Conservation (phyloP, 2,113 vertebrate genomes). For the Peromyscus polionotus region DNA sequence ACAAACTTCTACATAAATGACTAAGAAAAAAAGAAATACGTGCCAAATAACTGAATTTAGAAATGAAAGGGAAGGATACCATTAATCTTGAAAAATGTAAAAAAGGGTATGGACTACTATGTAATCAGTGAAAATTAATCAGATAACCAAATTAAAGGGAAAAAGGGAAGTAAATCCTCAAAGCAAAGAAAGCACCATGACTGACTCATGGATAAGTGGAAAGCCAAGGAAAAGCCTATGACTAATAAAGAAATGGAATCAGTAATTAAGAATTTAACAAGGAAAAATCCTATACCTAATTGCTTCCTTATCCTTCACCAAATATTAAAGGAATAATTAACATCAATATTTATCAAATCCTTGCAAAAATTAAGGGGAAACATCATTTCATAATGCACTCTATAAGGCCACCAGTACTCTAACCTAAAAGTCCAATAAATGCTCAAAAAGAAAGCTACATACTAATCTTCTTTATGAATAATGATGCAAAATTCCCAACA, state of each 20-base stretch:
- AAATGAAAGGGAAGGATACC: neutral
- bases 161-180: neutral
- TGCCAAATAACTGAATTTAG: neutral
- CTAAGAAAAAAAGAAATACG: neutral
- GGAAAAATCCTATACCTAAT: neutral
- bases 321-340: slow-evolving; percentile 4
- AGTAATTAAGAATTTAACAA: neutral
- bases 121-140: neutral
- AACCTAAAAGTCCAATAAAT: neutral
- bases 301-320: neutral
- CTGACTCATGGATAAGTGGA: neutral
- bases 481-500: neutral
- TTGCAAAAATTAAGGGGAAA: neutral
- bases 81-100: neutral
- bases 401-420: neutral
- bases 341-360: neutral
- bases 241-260: neutral
- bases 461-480: neutral
- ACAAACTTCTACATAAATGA: neutral
- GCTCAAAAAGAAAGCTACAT: neutral
- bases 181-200: neutral
- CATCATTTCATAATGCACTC: neutral
- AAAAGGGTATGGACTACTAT: neutral
- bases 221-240: neutral
- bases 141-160: neutral